A percentile compares a stretch with the other conserved stretches of the same genome.
Evolutionary conservation across 2,888 invertebrate genomes (phyloP).

Genomic region (Tetranychus truncatus): DNA sequence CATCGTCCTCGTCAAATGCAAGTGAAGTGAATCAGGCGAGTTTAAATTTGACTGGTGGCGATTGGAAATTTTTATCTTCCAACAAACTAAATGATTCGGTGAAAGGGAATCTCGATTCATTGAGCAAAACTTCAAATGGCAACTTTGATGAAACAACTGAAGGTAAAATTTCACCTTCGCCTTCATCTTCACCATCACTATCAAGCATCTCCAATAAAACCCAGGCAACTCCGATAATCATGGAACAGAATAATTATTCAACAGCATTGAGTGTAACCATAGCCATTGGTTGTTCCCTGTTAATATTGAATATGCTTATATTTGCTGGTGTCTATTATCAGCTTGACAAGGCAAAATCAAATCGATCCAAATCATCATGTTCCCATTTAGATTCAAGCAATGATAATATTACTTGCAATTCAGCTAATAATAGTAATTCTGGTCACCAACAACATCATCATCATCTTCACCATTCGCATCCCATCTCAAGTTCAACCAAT

Average conservation of each 20-base stretch:
- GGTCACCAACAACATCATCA: not conserved
- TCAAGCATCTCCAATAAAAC: not conserved
- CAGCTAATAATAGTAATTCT: too few relatives aligned
- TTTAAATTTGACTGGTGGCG: not conserved
- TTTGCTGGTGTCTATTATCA: constrained; percentile 89
- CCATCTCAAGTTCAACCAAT: not conserved
- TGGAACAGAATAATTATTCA: constrained; percentile 30
- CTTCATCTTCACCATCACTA: not conserved
- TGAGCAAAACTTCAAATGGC: not conserved
- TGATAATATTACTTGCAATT: too few relatives aligned
- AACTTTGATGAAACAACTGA: not conserved
- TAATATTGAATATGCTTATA: constrained; percentile 75
- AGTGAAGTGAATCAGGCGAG: not conserved
- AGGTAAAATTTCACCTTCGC: not conserved
- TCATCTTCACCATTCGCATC: not conserved
- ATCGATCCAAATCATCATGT: not conserved
- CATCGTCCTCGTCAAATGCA: not conserved
- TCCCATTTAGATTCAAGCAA: not conserved
- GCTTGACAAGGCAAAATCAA: constrained; percentile 29
- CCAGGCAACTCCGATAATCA: constrained; percentile 11
- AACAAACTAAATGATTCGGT: not conserved
- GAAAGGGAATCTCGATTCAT: not conserved
- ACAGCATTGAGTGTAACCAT: constrained; percentile 73
- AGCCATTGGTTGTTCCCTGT: constrained; percentile 69
- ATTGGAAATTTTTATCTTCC: not conserved